Base-by-base conservation (phyloP, 2,888 invertebrate genomes). In the Trichacis sp. region DNA sequence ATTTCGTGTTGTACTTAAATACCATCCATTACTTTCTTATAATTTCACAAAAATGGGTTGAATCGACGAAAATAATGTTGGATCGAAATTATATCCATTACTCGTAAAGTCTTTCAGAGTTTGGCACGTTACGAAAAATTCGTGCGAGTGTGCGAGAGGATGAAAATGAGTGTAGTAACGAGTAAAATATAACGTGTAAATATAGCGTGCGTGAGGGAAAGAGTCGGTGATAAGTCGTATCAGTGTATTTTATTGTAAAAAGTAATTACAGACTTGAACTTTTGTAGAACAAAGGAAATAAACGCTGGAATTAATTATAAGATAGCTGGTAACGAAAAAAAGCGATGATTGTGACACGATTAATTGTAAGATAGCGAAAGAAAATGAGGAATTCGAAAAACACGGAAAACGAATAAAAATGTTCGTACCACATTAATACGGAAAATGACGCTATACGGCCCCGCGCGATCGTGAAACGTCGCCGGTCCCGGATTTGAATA, bases 231-330 rank as follows among this genome's bases (percentile, higher is more conserved):
- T 2, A 40, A 43, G 18, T 43, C 18, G 60, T 48, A 74, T 77
- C 75, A 72, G 75, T 81, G 81, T 82, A 81, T 82, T 81, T 81
- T 80, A 82, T 75, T 81, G 79, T 81, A 81, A 73, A 78, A 72
- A 71, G 33, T 68, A 61, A 68, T 71, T 68, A 70, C 74, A 73
- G 70, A 76, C 75, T 77, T 73, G 70, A 71, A 74, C 77, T 68
- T 68, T 68, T 62, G 64, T 62, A 68, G 64, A 67, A 66, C 68
- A 69, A 60, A 71, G 71, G 66, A 65, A 64, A 70, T 68, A 72
- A 72, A 64, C 69, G 71, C 73, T 73, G 71, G 65, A 70, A 73
- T 74, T 68, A 70, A 77, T 72, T 72, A 64, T 70, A 65, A 68
- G 66, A 70, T 54, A 65, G n/a, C n/a, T n/a, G n/a, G n/a, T n/a